A percentile compares a stretch with the other conserved stretches of the same genome.
Conservation (phyloP, 2,113 vertebrate species). For the Crotalus viridis region DNA sequence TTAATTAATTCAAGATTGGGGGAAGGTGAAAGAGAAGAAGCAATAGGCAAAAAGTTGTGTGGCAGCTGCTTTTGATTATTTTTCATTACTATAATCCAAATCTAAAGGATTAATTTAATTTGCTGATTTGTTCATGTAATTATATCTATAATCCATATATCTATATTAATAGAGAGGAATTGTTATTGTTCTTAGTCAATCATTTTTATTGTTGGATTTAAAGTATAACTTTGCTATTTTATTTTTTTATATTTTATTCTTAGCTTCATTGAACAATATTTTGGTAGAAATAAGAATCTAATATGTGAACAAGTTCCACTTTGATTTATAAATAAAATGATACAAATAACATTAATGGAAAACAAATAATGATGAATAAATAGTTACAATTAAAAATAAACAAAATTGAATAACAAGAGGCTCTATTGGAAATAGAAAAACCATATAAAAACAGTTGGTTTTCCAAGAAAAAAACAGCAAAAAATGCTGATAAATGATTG, state of each 20-base stretch:
- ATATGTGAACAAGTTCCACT: not conserved
- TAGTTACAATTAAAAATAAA: not conserved
- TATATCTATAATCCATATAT: not conserved
- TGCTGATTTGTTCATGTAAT: not conserved
- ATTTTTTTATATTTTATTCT: not conserved
- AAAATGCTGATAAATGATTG: not conserved
- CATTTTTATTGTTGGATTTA: not conserved
- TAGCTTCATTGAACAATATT: not conserved
- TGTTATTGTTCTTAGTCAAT: not conserved
- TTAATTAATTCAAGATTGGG: slow-evolving; percentile 71
- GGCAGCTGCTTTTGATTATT: slow-evolving; percentile 67
- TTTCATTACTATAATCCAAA: slow-evolving; percentile 57
- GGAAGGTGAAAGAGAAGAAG: slow-evolving; percentile 53
- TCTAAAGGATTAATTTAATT: slow-evolving; percentile 44
- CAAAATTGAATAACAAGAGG: not conserved
- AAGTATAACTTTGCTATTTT: not conserved
- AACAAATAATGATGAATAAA: not conserved
- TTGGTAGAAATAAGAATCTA: not conserved
- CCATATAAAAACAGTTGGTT: not conserved
- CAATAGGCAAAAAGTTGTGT: slow-evolving; percentile 48
- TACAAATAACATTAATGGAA: not conserved
- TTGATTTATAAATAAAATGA: not conserved
- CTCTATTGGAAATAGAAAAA: not conserved
- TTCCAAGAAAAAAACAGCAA: not conserved
- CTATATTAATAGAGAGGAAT: not conserved